Evolutionary conservation across 2,113 vertebrate species (phyloP).

Genomic region (Brienomyrus brachyistius): DNA sequence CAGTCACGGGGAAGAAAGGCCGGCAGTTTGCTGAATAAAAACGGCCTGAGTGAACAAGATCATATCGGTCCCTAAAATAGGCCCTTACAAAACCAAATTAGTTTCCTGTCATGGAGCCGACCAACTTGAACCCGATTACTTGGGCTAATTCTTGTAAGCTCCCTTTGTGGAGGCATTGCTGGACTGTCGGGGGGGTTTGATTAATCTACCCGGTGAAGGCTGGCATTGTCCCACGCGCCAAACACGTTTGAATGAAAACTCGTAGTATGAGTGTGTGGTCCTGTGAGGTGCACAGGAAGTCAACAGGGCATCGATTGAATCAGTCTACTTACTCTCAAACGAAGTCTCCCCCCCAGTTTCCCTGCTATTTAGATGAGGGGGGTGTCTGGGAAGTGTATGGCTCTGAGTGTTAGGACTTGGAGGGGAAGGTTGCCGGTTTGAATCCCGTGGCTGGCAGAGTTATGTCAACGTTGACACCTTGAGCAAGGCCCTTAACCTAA

Average conservation of each 20-base stretch:
- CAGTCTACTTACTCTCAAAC: neutral
- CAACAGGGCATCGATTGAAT: neutral
- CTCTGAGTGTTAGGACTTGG: neutral
- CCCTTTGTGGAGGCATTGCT: constrained; percentile 8
- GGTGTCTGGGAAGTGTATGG: neutral
- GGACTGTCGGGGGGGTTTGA: neutral
- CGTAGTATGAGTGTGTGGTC: neutral
- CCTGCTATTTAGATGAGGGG: neutral
- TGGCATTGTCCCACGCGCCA: neutral
- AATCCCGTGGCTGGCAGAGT: neutral
- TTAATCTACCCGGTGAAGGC: neutral
- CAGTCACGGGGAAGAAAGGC: neutral
- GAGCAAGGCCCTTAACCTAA: neutral
- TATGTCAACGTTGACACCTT: neutral
- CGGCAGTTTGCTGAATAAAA: neutral
- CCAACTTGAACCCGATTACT: constrained; percentile 16
- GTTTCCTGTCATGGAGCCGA: neutral
- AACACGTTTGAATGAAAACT: neutral
- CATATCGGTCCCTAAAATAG: neutral
- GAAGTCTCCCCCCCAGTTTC: neutral
- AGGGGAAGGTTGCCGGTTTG: neutral
- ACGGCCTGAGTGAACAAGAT: neutral
- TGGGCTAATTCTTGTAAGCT: neutral
- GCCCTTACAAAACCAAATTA: neutral
- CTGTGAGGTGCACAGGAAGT: neutral